These are phyloP conservation scores for mouse (Mus musculus) DNA, from an alignment of 2,113 vertebrate species.

Conservation along the genomic window GRCm39 chr12:95834501-95835000, in stretches of 20 bases:
- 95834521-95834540: not conserved
- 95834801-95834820: not conserved
- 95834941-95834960: not conserved
- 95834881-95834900: not conserved
- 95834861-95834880: not conserved
- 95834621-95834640: not conserved
- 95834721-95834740: not conserved
- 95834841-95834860: not conserved
- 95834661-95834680: not conserved
- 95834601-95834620: rapidly evolving
- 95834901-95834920: not conserved
- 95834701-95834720: not conserved
- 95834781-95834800: not conserved
- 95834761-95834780: not conserved
- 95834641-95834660: not conserved
- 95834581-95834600: not conserved
- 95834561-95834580: not conserved
- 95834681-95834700: rapidly evolving
- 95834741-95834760: not conserved
- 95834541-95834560: not conserved
- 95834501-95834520: not conserved
- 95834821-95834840: not conserved
- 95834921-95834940: not conserved
- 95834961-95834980: not conserved
- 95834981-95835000: not conserved